Base-by-base conservation (phyloP, 1,140 invertebrate genomes). In the Anastrepha obliqua region DNA sequence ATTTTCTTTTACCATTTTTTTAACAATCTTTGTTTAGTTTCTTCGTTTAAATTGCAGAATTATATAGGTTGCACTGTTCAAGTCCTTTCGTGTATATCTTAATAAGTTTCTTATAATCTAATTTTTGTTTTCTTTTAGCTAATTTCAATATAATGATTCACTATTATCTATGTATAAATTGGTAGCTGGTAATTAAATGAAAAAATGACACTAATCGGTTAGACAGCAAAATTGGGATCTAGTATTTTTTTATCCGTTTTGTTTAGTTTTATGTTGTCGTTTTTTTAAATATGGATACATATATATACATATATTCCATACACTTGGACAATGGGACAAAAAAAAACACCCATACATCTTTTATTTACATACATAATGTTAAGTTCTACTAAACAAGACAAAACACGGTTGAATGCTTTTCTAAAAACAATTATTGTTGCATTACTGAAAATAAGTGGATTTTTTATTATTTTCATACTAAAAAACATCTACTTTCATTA, bases 11-110 rank as follows among this genome's bases (percentile, higher is more conserved):
- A 85, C 55, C 51, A 60, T 81, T 62, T 87, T 29, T 86, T 47
- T 47, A 47, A 78, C 47, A 87, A 60, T 87, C 59, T 70, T 86
- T 42, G 51, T 70, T 86, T 58, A 86, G 60, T 86, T 51, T 86
- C 39, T 81, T 70, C 42, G 11, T 86, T 67, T 51, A 88, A 64
- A 51, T 67, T 70, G 55, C 60, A 86, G 44, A 74, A 58, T 86
- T 86, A 81, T 65, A 47, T 65, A 60, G 44, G 51, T 87, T 85
- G 4, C 51, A 55, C 74, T 58, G 47, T 29, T 81, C 74, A 81
- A 81, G 74, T 81, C 47, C 74, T 81, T 81, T 81, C 74, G 74
- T 81, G 74, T 81, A 81, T 81, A 81, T 81, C 74, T 55, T 81
- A 55, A 81, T 74, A 81, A 81, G 47, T 58, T 81, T 20, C 11